Evolutionary conservation across 1,140 invertebrate genomes (phyloP).

Genomic region (Drosophila lacteicornis): DNA sequence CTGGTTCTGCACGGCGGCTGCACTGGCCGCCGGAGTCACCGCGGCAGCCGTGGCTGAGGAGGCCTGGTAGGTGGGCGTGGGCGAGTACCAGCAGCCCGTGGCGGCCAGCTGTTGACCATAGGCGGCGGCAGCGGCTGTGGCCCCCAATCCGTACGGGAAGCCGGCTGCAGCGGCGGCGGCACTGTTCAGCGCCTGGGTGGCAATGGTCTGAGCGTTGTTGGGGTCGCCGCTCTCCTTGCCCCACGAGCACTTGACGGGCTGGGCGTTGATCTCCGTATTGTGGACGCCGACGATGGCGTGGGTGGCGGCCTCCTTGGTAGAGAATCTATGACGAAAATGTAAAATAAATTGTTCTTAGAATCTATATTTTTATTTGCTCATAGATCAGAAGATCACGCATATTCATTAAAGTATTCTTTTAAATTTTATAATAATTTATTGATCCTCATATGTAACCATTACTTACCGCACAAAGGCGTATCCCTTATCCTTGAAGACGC

Average conservation of each 20-base stretch:
- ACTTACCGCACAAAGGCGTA: slow-evolving; percentile 97
- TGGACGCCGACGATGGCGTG: slow-evolving; percentile 98
- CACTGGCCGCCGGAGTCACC: slow-evolving; percentile 89
- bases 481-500: slow-evolving; percentile 99
- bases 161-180: slow-evolving; percentile 78
- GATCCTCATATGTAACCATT: too few relatives aligned
- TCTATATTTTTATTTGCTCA: background rate
- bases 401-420: too few relatives aligned
- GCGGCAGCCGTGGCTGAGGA: slow-evolving; percentile 85
- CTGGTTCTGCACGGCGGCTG: slow-evolving; percentile 86
- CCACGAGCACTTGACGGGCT: slow-evolving; percentile 99
- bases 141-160: slow-evolving; percentile 79
- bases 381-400: too few relatives aligned
- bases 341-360: too few relatives aligned
- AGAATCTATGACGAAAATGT: slow-evolving; percentile 90
- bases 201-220: slow-evolving; percentile 91
- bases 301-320: slow-evolving; percentile 98
- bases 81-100: slow-evolving; percentile 90
- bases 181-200: slow-evolving; percentile 86
- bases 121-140: slow-evolving; percentile 80
- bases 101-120: slow-evolving; percentile 84
- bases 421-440: too few relatives aligned
- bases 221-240: slow-evolving; percentile 98
- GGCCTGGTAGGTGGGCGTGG: slow-evolving; percentile 88
- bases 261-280: slow-evolving; percentile 98